These are phyloP conservation scores for Falco cherrug DNA, from an alignment of 2,797 vertebrate genomes.

Conservation along the genomic window DNA sequence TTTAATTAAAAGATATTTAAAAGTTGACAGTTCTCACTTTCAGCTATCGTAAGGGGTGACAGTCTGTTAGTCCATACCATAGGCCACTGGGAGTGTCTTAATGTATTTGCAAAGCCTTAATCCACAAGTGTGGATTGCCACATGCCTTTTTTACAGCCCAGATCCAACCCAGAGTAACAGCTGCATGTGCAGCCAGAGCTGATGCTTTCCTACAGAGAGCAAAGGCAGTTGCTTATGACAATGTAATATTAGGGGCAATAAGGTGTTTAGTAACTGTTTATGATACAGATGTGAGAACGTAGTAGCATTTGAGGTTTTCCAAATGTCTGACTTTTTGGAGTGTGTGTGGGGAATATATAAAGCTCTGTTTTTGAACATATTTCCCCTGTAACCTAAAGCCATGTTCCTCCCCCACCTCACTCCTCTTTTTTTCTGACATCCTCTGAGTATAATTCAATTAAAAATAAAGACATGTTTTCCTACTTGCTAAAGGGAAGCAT, in stretches of 20 bases:
- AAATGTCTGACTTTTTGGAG: background rate
- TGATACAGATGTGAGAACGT: background rate
- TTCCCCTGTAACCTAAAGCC: constrained; percentile 20
- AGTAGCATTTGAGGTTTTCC: constrained; percentile 6
- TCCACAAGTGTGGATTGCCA: background rate
- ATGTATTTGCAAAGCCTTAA: background rate
- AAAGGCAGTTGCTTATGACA: background rate
- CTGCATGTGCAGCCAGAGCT: background rate
- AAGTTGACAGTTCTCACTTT: background rate
- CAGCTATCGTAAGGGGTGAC: background rate
- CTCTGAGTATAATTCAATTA: constrained; percentile 60
- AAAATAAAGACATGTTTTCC: constrained; percentile 41
- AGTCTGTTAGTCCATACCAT: background rate
- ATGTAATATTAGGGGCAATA: background rate
- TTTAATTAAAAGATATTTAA: background rate
- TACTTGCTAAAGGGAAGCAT: constrained; percentile 45
- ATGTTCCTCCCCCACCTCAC: constrained; percentile 3
- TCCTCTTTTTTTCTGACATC: constrained; percentile 28
- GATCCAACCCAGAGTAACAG: background rate
- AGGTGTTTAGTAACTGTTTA: constrained; percentile 58
- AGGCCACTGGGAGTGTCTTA: background rate
- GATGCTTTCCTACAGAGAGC: background rate
- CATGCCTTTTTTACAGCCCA: background rate
- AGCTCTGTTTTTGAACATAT: background rate
- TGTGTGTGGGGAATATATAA: background rate